These are phyloP conservation scores for Pollimyrus isidori DNA, from an alignment of 2,113 vertebrate species.

Conservation along the genomic window DNA sequence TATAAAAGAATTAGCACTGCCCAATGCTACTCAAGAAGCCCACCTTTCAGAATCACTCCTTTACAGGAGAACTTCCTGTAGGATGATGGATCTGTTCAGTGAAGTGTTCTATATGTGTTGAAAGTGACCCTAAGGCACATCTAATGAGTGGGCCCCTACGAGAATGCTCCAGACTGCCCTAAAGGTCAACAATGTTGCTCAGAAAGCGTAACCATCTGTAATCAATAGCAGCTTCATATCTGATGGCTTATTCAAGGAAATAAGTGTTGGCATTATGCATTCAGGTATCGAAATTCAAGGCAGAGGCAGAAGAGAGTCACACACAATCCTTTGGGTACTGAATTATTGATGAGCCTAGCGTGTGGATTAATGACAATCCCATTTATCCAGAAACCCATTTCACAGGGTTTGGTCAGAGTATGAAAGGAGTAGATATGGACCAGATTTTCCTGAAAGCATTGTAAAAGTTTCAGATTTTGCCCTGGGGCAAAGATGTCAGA, in stretches of 20 bases:
- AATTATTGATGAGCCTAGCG: slow-evolving; percentile 3
- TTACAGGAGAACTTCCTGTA: background rate
- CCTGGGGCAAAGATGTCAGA: background rate
- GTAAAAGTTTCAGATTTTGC: background rate
- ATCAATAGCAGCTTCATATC: slow-evolving; percentile 7
- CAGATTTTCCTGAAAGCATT: background rate
- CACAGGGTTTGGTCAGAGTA: background rate
- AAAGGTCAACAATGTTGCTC: background rate
- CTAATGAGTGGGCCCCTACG: background rate
- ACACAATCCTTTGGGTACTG: background rate
- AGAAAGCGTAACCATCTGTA: background rate
- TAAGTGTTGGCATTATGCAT: slow-evolving; percentile 11
- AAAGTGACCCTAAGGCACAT: background rate
- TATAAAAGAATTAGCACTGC: background rate
- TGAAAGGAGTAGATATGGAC: no score
- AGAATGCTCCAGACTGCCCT: background rate
- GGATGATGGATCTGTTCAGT: background rate
- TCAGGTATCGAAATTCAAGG: slow-evolving; percentile 1
- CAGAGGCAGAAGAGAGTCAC: background rate
- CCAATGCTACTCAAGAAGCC: background rate
- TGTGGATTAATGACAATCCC: background rate
- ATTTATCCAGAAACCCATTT: slow-evolving; percentile 7
- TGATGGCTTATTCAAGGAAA: background rate
- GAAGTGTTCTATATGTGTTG: background rate
- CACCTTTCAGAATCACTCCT: background rate